A percentile compares a stretch with the other conserved stretches of the same genome.
Evolutionary conservation across 2,797 vertebrate genomes (phyloP).

Genomic region (Linurgus olivaceus): DNA sequence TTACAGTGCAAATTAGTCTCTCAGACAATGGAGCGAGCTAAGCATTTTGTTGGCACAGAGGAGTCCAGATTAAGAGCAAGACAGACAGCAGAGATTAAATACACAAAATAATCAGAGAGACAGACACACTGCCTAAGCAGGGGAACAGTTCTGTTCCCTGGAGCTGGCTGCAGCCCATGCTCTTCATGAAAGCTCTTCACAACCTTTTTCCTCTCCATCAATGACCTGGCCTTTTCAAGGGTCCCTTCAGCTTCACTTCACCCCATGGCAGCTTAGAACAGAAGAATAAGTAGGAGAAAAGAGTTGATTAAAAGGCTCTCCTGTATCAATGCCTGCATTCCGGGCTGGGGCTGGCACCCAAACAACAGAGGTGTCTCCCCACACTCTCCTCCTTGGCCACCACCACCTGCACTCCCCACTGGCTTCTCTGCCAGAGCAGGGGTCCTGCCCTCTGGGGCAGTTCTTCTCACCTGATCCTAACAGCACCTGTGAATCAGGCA

Average conservation of each 20-base stretch:
- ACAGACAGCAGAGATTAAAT: conserved; percentile 59
- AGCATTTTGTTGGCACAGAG: conserved; percentile 62
- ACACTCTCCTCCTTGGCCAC: not conserved
- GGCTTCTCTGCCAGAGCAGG: not conserved
- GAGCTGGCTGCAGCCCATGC: not conserved
- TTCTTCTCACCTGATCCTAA: not conserved
- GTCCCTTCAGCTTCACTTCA: conserved; percentile 45
- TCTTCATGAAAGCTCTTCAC: conserved; percentile 12
- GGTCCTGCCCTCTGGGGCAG: not conserved
- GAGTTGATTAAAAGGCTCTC: not conserved
- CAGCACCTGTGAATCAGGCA: not conserved
- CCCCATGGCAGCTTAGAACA: not conserved
- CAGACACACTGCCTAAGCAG: conserved; percentile 5
- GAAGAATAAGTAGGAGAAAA: not conserved
- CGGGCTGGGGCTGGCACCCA: not conserved
- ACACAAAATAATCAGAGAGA: conserved; percentile 59
- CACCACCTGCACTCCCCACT: not conserved
- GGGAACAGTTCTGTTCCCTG: conserved; percentile 9
- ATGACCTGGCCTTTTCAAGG: conserved; percentile 32
- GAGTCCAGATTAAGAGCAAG: conserved; percentile 59
- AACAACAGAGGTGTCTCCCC: not conserved
- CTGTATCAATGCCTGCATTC: not conserved
- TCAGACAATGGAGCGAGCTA: conserved; percentile 64
- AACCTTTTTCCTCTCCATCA: conserved; percentile 12
- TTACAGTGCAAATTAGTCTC: conserved; percentile 71